Percentiles rank a stretch among this genome's conserved stretches.
phyloP scores from a whole-genome alignment of 2,888 invertebrate species.

The Herminia tarsipennalis region DNA sequence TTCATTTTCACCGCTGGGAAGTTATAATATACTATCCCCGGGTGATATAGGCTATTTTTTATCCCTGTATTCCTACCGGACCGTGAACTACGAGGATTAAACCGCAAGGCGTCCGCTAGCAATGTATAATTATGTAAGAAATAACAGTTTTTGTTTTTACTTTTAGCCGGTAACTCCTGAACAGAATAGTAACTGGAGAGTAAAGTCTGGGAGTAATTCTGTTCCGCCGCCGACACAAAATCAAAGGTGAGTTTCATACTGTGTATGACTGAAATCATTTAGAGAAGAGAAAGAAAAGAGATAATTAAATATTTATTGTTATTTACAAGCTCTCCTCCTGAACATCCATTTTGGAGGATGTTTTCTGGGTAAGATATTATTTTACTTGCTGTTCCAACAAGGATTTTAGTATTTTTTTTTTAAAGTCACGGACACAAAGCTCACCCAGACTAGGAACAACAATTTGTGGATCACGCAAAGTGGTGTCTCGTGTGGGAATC shows the following conservation, averaged over 20 bases:
- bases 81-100: too few relatives aligned
- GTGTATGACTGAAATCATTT: background rate
- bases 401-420: background rate
- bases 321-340: constrained; percentile 60
- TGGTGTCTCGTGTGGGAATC: too few relatives aligned
- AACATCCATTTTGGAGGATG: constrained; percentile 64
- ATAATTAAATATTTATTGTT: too few relatives aligned
- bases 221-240: constrained; percentile 27
- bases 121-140: too few relatives aligned
- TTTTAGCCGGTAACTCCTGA: constrained; percentile 43
- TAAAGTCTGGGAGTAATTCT: constrained; percentile 41
- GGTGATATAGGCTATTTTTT: too few relatives aligned
- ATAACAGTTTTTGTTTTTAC: constrained; percentile 2
- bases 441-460: too few relatives aligned
- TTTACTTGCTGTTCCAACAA: background rate
- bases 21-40: too few relatives aligned
- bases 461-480: too few relatives aligned
- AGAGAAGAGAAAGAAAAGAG: too few relatives aligned
- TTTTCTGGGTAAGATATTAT: constrained; percentile 65
- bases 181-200: constrained; percentile 59
- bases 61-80: too few relatives aligned
- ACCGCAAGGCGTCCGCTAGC: too few relatives aligned
- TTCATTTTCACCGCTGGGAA: too few relatives aligned
- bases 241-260: constrained; percentile 28
- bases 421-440: background rate